Evolutionary conservation across 1,140 invertebrate genomes (phyloP), one percentile per base, ranked within the genome.

Genomic region (Acromyrmex charruanus): DNA sequence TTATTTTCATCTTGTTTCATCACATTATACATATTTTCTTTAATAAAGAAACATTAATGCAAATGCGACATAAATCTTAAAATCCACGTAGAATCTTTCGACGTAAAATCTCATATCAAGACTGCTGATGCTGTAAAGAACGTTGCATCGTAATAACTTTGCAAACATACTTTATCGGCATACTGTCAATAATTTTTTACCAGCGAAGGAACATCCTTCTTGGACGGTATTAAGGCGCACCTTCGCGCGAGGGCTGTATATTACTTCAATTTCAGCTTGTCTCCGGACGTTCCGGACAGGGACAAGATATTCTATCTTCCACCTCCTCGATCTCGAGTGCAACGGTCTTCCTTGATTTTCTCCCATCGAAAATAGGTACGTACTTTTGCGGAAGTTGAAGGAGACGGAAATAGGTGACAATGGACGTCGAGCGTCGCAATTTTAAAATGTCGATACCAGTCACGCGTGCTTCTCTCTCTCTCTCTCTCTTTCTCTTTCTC

Each of bases 371-470:
- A 66, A 65, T 53, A 28, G 65, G 68, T 69, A 77, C 39, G 68
- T 86, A 80, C 39, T 49, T 66, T 63, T 58, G 39, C 35, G 65
- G 39, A 25, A 71, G 68, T 80, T 55, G 68, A 75, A 58, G 80
- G 61, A 69, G 85, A 49, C 58, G 69, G 61, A 90, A 66, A 90
- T 65, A 58, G 80, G 87, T 87, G 88, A 92, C 91, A 92, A 92
- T 92, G 91, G 81, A 92, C 88, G 85, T 85, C 53, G 89, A 90
- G 81, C 87, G 90, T 92, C 85, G 91, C 91, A 92, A 92, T 92
- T 92, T 90, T 80, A 80, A 92, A 87, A 90, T 90, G 91, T 91
- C 91, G 87, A 92, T 92, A 92, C 86, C 91, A 92, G 91, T 89
- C 90, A 86, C 69, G 71, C 79, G 87, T 81, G 85, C 55, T 5